These are phyloP conservation scores for Microchrysa polita DNA, from an alignment of 2,888 invertebrate genomes.

Conservation along the genomic window DNA sequence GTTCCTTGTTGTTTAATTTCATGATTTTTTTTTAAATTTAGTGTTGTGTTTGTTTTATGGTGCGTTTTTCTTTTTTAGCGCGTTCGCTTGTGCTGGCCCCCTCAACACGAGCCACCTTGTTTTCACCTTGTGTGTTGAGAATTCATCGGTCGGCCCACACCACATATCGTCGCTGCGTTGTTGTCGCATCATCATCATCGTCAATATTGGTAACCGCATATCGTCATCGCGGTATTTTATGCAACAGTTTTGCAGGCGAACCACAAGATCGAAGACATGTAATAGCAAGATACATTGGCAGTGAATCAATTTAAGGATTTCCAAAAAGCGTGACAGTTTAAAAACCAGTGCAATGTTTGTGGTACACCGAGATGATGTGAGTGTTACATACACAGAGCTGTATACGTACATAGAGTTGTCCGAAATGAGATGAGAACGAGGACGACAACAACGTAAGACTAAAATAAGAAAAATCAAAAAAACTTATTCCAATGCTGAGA, in stretches of 20 bases:
- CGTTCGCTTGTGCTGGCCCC: too few relatives aligned
- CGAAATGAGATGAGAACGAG: conserved; percentile 37
- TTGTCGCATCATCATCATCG: background rate
- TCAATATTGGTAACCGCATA: conserved; percentile 21
- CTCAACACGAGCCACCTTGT: conserved; percentile 28
- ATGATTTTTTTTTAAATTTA: too few relatives aligned
- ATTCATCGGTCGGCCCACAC: conserved; percentile 32
- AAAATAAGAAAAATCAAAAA: conserved; percentile 31
- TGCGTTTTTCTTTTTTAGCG: too few relatives aligned
- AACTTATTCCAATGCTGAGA: conserved; percentile 19
- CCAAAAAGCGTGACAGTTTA: conserved; percentile 43
- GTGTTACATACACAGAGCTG: too few relatives aligned
- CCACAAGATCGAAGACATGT: conserved; percentile 28
- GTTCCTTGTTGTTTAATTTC: background rate
- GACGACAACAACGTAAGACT: conserved; percentile 22
- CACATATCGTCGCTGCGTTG: too few relatives aligned
- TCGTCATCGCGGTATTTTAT: conserved; percentile 21
- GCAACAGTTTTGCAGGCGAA: conserved; percentile 6
- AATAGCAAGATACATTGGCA: conserved; percentile 38
- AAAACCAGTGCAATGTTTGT: conserved; percentile 32
- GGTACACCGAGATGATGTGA: conserved; percentile 25
- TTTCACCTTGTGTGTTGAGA: conserved; percentile 20
- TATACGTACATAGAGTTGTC: conserved; percentile 7
- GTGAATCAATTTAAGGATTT: conserved; percentile 42
- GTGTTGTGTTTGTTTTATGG: too few relatives aligned